Evolutionary conservation across 2,113 vertebrate genomes (phyloP), one percentile per base, ranked within the genome.

Genomic region (Aix galericulata): DNA sequence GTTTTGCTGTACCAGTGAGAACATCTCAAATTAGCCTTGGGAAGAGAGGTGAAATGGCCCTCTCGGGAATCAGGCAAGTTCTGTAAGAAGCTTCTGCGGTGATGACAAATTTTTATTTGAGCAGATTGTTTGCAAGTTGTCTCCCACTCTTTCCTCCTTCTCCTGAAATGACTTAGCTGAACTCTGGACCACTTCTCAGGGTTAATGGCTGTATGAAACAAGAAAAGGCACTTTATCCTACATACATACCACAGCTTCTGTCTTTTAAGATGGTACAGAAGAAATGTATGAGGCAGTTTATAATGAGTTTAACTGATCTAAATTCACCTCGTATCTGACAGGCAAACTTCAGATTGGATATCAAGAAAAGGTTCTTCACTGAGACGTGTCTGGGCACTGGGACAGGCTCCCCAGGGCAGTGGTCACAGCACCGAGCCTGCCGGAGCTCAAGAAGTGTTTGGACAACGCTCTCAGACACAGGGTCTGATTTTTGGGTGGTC

Each of bases 91-190:
- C 74, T 89, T 94, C 75, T 92, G 77, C 78, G 82, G 74, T n/a
- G 77, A 46, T 36, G 82, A 91, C 89, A 91, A 85, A 81, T 81
- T 86, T 84, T 83, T 1, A 0, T 87, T 62, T 38, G 91, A 95
- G 91, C 89, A 95, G 95, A 96, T 64, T 93, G 89, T 63, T 94
- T 88, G 58, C 81, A 92, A 95, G 79, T 94, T 73, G 44, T 93
- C 89, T 95, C 93, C 91, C 87, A 93, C 89, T 88, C 93, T 53
- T 95, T 82, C 50, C 63, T 94, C 80, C 80, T 93, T 76, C 82
- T 81, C 74, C 63, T 91, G 88, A 94, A 88, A 91, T 68, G 36
- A 85, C 88, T 94, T 92, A 58, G 75, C 32, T 96, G 93, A 97
- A 95, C 95, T 81, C 79, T 67, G 77, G 66, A 73, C 74, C 84